These are phyloP conservation scores for Loriculus beryllinus DNA, from an alignment of 2,797 vertebrate species.

Conservation along the genomic window DNA sequence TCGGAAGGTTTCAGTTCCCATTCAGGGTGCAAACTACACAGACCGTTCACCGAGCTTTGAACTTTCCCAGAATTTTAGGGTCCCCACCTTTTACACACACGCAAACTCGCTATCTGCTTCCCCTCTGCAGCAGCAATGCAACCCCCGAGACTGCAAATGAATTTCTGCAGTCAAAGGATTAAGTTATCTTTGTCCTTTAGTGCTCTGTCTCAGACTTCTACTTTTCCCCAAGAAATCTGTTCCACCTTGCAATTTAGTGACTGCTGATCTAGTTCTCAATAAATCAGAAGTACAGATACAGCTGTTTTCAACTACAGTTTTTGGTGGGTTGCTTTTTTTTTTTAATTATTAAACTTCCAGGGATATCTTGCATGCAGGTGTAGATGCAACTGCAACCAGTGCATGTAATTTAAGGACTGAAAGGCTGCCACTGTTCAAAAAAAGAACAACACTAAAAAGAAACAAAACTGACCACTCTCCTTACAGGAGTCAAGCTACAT, in stretches of 20 bases:
- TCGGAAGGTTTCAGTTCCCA: accelerated
- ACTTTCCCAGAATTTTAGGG: neutral
- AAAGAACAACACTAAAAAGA: neutral
- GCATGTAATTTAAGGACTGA: accelerated
- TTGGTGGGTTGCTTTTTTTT: neutral
- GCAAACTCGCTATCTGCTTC: neutral
- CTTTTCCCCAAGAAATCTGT: neutral
- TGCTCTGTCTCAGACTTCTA: neutral
- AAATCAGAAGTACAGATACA: neutral
- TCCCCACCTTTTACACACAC: accelerated
- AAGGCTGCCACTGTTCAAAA: neutral
- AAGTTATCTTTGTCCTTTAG: accelerated
- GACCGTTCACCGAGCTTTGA: neutral
- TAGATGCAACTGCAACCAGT: neutral
- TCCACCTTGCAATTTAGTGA: neutral
- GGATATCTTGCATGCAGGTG: neutral
- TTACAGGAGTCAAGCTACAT: neutral
- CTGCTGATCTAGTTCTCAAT: neutral
- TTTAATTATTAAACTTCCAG: neutral
- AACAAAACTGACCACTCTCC: neutral
- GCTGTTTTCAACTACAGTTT: neutral
- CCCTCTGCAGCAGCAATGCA: neutral
- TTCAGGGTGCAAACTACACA: accelerated
- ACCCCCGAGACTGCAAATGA: accelerated
- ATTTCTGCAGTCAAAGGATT: neutral